Evolutionary conservation across 2,113 vertebrate genomes (phyloP), one percentile per base, ranked within the genome.

Genomic region (Columbina picui): DNA sequence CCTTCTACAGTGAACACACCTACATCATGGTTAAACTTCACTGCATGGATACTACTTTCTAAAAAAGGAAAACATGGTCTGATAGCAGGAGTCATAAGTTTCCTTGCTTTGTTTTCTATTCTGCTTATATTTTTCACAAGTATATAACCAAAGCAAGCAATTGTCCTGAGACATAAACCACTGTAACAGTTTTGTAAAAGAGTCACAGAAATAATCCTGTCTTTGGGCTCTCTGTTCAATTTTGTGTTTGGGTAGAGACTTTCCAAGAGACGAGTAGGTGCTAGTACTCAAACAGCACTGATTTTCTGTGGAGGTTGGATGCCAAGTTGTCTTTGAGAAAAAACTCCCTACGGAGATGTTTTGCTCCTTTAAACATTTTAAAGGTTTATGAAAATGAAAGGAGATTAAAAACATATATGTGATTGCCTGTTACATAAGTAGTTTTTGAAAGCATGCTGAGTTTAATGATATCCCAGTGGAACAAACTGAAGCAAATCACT

Each of bases 371-470:
- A 87, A 68, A 87, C 10, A 21, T 56, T 87, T 93, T 36, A 77
- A 86, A 89, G 64, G 76, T 63, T 86, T 85, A 57, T 77, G 34
- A 65, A 84, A 81, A 81, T 50, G 50, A 94, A 93, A 80, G 75
- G 89, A 90, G 49, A 96, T 88, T 84, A 94, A 93, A 93, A 81
- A 61, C 73, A 94, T 60, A 14, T 79, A 92, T 86, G 87, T 34
- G 36, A 69, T 53, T 80, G 71, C 49, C 55, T 2, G 1, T 90
- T 93, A 77, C 17, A 4, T 53, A 96, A 96, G 84, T 20, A 29
- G 43, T 22, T 56, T 80, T 22, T 50, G 80, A 94, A 96, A 83
- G 69, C 75, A 57, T 14, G 79, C 82, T 25, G 56, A 70, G 68
- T 73, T 93, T 81, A 92, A 93, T 83, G 63, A 56, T 77, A 68